These are phyloP conservation scores for Paradoxurus hermaphroditus DNA, from an alignment of 2,113 vertebrate species.

Conservation along the genomic window DNA sequence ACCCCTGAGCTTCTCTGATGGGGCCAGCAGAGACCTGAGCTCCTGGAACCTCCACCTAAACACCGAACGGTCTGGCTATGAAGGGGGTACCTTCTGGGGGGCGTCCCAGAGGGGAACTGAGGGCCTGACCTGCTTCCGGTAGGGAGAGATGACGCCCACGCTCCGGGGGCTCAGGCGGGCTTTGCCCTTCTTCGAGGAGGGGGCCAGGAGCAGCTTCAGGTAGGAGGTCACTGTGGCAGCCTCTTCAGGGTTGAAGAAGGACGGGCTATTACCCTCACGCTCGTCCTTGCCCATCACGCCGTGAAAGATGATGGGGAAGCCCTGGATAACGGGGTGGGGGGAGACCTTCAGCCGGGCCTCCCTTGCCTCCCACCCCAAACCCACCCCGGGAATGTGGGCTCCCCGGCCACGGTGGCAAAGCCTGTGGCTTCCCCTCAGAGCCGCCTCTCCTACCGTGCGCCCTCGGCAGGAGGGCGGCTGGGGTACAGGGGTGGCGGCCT, in stretches of 20 bases:
- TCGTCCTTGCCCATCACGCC: conserved; percentile 88
- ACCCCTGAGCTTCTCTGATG: background rate
- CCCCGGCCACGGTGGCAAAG: background rate
- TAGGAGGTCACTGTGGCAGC: conserved; percentile 87
- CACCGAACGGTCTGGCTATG: background rate
- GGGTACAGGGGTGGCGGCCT: background rate
- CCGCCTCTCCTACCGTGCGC: background rate
- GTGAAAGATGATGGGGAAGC: conserved; percentile 94
- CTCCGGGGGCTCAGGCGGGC: conserved; percentile 83
- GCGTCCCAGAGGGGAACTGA: background rate
- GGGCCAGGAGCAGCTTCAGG: conserved; percentile 87
- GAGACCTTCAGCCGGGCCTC: conserved; percentile 15
- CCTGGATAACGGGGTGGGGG: conserved; percentile 73
- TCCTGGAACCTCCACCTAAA: background rate
- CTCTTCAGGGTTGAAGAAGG: conserved; percentile 94
- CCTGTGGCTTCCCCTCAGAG: background rate
- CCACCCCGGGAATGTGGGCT: background rate
- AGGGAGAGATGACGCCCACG: conserved; percentile 94
- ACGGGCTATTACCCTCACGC: conserved; percentile 91
- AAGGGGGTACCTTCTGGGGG: background rate
- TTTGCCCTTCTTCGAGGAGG: conserved; percentile 81
- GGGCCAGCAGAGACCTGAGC: background rate
- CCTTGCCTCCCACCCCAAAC: background rate
- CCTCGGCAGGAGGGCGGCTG: background rate
- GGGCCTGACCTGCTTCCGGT: conserved; percentile 93